Evolutionary conservation across 1,140 invertebrate species (phyloP).

Genomic region (Cardiocondyla obscurior): DNA sequence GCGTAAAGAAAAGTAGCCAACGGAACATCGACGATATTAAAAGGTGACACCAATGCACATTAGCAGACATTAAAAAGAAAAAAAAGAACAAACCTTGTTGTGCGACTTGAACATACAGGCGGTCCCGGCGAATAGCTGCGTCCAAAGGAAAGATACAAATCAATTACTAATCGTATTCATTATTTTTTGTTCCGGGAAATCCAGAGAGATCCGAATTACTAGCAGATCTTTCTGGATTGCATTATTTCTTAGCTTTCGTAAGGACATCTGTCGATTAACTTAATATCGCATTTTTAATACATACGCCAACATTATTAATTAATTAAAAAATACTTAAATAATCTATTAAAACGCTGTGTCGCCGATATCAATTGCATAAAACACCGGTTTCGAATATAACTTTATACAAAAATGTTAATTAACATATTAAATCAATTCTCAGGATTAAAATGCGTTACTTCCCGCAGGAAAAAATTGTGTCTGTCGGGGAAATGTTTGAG

Average conservation of each 20-base stretch:
- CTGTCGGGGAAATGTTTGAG: neutral
- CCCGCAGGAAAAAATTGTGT: neutral
- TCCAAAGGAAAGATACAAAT: conserved; percentile 76
- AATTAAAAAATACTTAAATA: no score
- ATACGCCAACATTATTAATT: neutral
- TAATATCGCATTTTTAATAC: neutral
- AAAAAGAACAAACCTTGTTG: conserved; percentile 81
- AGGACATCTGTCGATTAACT: neutral
- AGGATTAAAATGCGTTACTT: neutral
- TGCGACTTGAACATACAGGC: conserved; percentile 84
- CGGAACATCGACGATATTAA: conserved; percentile 32
- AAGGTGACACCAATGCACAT: conserved; percentile 34
- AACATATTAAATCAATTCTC: neutral
- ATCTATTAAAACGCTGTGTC: neutral
- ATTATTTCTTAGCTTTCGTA: neutral
- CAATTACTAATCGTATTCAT: conserved; percentile 59
- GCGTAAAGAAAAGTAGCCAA: neutral
- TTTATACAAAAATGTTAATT: neutral
- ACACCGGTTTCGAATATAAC: neutral
- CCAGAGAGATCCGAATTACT: conserved; percentile 26
- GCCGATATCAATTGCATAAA: no score
- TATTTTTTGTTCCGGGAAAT: neutral
- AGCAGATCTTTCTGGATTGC: conserved; percentile 48
- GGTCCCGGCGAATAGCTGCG: conserved; percentile 83
- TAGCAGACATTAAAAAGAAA: conserved; percentile 45